phyloP scores from a whole-genome alignment of 1,140 invertebrate species.

The Orius insidiosus region DNA sequence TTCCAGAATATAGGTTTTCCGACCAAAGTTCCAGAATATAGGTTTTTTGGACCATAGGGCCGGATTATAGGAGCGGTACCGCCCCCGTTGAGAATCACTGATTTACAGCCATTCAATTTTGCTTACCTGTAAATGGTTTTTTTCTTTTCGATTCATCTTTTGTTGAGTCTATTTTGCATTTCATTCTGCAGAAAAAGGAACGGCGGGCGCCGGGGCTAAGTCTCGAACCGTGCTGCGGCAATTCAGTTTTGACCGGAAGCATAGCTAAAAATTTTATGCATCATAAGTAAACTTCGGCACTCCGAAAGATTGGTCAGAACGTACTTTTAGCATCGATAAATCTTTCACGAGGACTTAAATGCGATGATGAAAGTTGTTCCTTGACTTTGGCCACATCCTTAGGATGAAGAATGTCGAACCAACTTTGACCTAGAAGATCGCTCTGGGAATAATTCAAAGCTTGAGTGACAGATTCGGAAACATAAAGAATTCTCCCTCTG shows the following conservation, averaged over 20 bases:
- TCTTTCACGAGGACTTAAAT: slow-evolving; percentile 70
- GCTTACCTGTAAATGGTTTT: no score
- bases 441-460: slow-evolving; percentile 72
- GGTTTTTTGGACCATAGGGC: no score
- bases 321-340: slow-evolving; percentile 87
- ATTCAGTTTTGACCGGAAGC: slow-evolving; percentile 75
- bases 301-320: no score
- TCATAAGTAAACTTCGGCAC: no score
- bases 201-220: slow-evolving; percentile 73
- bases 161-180: no score
- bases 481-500: slow-evolving; percentile 73
- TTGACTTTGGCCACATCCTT: slow-evolving; percentile 90
- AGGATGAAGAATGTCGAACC: slow-evolving; percentile 88
- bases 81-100: no score
- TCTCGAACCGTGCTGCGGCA: slow-evolving; percentile 51
- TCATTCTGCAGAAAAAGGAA: slow-evolving; percentile 89
- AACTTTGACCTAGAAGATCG: slow-evolving; percentile 78
- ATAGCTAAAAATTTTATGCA: slow-evolving; percentile 64
- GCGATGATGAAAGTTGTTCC: slow-evolving; percentile 80
- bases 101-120: no score
- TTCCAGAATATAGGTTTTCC: no score
- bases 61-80: no score
- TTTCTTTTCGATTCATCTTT: no score
- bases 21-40: no score
- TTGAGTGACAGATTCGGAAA: slow-evolving; percentile 74